phyloP scores from a whole-genome alignment of 2,797 vertebrate genomes.

The Graptemys geographica region DNA sequence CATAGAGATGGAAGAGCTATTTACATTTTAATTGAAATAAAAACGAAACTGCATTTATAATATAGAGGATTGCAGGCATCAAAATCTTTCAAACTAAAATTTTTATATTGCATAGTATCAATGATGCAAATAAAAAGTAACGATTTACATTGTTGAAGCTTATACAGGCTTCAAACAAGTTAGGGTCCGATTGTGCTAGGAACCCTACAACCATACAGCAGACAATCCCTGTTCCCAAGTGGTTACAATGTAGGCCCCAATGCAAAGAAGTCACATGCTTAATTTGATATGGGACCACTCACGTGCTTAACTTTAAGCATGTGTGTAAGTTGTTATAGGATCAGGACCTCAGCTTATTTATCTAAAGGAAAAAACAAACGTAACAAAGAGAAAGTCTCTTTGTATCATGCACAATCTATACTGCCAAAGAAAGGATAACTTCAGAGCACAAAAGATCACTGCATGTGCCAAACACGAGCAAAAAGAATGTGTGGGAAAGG shows the following conservation, averaged over 20 bases:
- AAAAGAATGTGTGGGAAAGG: background rate
- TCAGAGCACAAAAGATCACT: background rate
- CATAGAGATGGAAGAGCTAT: background rate
- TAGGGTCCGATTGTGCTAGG: background rate
- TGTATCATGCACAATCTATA: background rate
- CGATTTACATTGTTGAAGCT: fast-evolving
- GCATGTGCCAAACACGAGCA: fast-evolving
- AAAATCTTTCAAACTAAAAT: background rate
- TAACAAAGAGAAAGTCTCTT: background rate
- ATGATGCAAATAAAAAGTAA: background rate
- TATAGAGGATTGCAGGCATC: background rate
- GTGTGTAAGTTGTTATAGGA: background rate
- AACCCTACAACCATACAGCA: fast-evolving
- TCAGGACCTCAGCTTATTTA: background rate
- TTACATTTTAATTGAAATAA: background rate
- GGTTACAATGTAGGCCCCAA: background rate
- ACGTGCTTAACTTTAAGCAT: background rate
- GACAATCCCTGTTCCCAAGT: fast-evolving
- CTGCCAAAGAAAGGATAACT: background rate
- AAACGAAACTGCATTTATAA: background rate
- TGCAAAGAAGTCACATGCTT: background rate
- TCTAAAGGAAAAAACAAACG: background rate
- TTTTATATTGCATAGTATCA: background rate
- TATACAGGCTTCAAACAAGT: background rate
- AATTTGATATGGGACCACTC: background rate